These are phyloP conservation scores for Rhyacophila brunnea DNA, from an alignment of 1,140 invertebrate species.

Conservation along the genomic window DNA sequence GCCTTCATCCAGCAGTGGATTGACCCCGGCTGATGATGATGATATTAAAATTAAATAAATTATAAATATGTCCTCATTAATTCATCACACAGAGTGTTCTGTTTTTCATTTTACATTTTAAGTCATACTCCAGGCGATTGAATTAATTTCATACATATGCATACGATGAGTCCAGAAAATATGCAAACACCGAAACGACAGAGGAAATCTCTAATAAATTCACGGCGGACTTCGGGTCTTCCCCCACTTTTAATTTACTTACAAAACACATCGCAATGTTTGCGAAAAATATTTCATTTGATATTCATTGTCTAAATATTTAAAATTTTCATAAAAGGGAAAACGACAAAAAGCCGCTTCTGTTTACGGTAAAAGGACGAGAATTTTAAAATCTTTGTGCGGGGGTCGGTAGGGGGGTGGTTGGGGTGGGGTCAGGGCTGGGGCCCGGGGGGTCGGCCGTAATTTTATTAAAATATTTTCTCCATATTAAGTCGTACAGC, in stretches of 20 bases:
- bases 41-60: too few species aligned
- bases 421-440: background rate
- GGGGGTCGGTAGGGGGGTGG: background rate
- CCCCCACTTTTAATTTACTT: background rate
- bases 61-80: too few species aligned
- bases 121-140: too few species aligned
- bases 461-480: constrained; percentile 37
- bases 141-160: background rate
- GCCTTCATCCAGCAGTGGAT: too few species aligned
- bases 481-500: constrained; percentile 31
- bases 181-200: background rate
- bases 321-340: constrained; percentile 27
- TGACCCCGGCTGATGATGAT: too few species aligned
- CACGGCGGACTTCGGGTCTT: background rate
- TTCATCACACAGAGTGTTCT: too few species aligned
- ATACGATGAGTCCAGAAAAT: background rate
- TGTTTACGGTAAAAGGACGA: background rate
- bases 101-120: too few species aligned
- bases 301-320: constrained; percentile 26
- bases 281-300: constrained; percentile 8
- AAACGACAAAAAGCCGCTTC: constrained; percentile 8
- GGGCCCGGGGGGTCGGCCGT: constrained; percentile 11
- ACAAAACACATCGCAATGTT: background rate
- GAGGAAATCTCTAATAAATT: background rate
- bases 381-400: constrained; percentile 16